These are phyloP conservation scores for Calonectris borealis DNA, from an alignment of 2,113 vertebrate genomes.

Conservation along the genomic window DNA sequence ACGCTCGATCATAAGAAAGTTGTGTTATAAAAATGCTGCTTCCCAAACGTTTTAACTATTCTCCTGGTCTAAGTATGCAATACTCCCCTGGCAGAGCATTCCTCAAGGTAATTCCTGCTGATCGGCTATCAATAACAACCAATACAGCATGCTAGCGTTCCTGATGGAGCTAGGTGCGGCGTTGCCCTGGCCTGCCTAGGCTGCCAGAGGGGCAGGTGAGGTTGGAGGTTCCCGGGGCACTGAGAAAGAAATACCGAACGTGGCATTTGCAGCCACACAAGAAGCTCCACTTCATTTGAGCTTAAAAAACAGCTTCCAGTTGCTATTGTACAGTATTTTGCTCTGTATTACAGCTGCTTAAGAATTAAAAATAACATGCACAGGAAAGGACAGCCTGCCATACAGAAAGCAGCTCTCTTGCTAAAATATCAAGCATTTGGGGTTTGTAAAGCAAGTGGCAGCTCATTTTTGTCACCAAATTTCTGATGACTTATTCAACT, in stretches of 20 bases:
- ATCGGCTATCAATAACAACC: neutral
- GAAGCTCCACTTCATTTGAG: neutral
- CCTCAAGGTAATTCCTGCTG: neutral
- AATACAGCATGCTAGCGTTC: neutral
- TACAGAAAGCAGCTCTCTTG: neutral
- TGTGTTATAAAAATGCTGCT: neutral
- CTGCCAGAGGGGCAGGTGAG: neutral
- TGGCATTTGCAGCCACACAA: neutral
- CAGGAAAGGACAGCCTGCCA: neutral
- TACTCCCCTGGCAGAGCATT: neutral
- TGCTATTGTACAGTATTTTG: neutral
- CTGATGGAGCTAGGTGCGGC: neutral
- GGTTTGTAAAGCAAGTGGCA: neutral
- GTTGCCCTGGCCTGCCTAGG: neutral
- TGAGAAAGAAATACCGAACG: rapidly evolving
- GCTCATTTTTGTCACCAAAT: neutral
- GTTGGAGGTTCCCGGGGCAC: neutral
- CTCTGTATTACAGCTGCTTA: neutral
- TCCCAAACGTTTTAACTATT: neutral
- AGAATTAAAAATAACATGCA: neutral
- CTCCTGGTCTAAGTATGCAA: neutral
- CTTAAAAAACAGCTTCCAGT: neutral
- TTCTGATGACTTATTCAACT: neutral
- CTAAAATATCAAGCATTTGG: neutral
- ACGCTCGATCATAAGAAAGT: neutral